Conservation (phyloP, 2,888 invertebrate genomes). For the Rotaria socialis region DNA sequence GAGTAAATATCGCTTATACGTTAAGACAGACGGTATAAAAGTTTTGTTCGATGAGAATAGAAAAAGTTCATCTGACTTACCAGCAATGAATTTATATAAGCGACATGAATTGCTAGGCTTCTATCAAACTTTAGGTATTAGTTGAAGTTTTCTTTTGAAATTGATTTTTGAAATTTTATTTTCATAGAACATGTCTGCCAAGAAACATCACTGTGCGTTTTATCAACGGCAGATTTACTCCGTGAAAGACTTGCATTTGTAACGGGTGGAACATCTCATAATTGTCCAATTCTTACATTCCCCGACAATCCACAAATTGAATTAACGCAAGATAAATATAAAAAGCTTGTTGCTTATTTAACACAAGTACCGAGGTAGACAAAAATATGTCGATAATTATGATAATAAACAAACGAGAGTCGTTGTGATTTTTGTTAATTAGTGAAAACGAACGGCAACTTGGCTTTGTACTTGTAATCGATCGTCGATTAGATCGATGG, state of each 20-base stretch:
- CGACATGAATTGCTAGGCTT: not conserved
- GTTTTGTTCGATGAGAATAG: not conserved
- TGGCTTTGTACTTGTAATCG: conserved; percentile 90
- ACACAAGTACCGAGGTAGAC: conserved; percentile 26
- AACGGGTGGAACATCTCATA: not conserved
- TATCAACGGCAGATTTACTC: conserved; percentile 18
- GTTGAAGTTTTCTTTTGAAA: not conserved
- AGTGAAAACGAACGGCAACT: conserved; percentile 75
- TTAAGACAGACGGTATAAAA: not conserved
- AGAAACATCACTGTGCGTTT: not conserved
- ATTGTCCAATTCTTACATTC: conserved; percentile 8
- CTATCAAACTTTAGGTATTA: not conserved
- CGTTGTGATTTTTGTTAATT: not conserved
- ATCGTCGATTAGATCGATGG: conserved; percentile 91
- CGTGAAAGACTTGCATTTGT: not conserved
- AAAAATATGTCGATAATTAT: not conserved
- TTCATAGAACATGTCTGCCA: not conserved
- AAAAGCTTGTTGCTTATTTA: conserved; percentile 32
- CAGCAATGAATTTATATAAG: conserved; percentile 16
- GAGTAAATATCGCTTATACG: not conserved
- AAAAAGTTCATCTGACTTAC: not conserved
- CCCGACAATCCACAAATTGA: conserved; percentile 16
- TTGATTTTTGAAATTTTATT: not conserved
- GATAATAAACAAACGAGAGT: not conserved
- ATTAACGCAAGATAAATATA: conserved; percentile 33